Base-by-base conservation (phyloP, 2,113 vertebrate genomes). In the Bos javanicus region DNA sequence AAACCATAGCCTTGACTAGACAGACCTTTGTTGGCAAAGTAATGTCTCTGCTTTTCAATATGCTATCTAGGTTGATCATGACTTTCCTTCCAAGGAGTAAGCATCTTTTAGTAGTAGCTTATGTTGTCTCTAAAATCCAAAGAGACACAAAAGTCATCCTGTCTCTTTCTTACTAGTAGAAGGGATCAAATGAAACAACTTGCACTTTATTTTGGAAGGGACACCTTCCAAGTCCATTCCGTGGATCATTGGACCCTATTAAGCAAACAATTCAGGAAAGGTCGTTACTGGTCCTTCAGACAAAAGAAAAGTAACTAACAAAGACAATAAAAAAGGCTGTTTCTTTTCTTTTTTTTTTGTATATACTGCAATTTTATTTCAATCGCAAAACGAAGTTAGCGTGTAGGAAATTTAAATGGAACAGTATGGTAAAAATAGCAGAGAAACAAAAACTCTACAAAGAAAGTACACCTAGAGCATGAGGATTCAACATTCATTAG, bases 361-460 rank as follows among this genome's bases (percentile, higher is more conserved):
- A 99, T 98, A 98, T 99, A 99, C 99, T 99, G 99, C 99, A 99
- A 99, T 99, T 99, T 99, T 99, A 99, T 99, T 99, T 99, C 98
- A 99, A 99, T 99, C 98, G 98, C 99, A 99, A 99, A 99, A 99
- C 98, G 99, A 99, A 99, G 99, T 99, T 99, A 99, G 99, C 99
- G 98, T 99, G 99, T 99, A 99, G 99, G 99, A 99, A 99, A 99
- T 99, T 98, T 99, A 99, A 99, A 99, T 98, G 98, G 36, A 76
- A 99, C 99, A 99, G 98, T 98, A 99, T 95, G 97, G 97, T 99
- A 99, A 99, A 99, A 99, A 99, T 98, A 99, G 99, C 99, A 99
- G 98, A 99, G 99, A 99, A 99, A 98, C 98, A 99, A 99, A 98
- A 98, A 98, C 98, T 74, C 98, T 98, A 98, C 97, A 98, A 99